A percentile compares a stretch with the other conserved stretches of the same genome.
phyloP scores from a whole-genome alignment of 2,113 vertebrate genomes.

The Symphodus melops region DNA sequence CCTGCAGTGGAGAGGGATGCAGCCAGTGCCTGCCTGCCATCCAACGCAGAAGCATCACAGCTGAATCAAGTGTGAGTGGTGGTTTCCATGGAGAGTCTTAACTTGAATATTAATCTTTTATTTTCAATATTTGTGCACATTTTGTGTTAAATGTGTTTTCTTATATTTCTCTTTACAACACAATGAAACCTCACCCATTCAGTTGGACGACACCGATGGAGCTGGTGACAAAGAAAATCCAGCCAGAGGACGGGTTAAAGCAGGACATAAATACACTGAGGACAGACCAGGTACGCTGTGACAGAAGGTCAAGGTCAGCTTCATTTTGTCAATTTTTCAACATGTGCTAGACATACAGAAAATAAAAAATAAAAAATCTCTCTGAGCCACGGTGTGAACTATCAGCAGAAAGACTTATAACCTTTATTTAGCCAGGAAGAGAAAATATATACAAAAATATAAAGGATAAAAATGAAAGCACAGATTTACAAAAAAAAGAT shows the following conservation, averaged over 20 bases:
- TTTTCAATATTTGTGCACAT: background rate
- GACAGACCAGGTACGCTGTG: constrained; percentile 54
- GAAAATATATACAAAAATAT: no score
- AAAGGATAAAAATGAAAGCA: no score
- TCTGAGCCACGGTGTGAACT: no score
- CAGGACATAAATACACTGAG: background rate
- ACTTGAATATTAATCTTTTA: background rate
- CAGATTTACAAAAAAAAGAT: no score
- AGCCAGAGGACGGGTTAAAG: constrained; percentile 1
- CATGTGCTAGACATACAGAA: no score
- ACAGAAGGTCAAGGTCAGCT: no score
- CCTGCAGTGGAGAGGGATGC: constrained; percentile 67
- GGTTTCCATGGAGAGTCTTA: background rate
- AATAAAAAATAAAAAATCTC: no score
- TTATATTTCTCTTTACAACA: background rate
- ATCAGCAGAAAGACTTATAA: no score
- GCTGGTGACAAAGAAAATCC: constrained; percentile 8
- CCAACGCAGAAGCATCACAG: constrained; percentile 39
- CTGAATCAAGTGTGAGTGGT: constrained; percentile 63
- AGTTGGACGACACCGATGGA: constrained; percentile 12
- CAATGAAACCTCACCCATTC: constrained; percentile 1
- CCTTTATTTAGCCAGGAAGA: no score
- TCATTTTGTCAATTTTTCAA: no score
- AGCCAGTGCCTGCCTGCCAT: constrained; percentile 58
- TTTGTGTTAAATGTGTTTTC: background rate